These are phyloP conservation scores for Dipodomys spectabilis DNA, from an alignment of 2,113 vertebrate species.

Conservation along the genomic window DNA sequence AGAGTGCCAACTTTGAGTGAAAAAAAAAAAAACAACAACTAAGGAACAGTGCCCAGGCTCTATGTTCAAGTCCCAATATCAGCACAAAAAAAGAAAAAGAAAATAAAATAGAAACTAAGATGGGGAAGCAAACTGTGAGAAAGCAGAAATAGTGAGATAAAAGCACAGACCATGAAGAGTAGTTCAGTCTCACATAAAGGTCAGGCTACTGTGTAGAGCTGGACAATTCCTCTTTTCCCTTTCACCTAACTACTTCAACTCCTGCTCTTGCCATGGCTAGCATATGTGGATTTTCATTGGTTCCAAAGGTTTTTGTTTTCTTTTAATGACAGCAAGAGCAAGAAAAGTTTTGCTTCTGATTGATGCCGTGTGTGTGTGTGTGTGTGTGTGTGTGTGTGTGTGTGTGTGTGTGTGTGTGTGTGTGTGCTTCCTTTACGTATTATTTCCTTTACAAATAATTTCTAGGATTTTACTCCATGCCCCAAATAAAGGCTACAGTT, in stretches of 20 bases:
- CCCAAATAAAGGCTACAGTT: not conserved
- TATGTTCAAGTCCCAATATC: too few species aligned
- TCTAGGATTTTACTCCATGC: not conserved
- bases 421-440: not conserved
- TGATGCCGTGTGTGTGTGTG: too few species aligned
- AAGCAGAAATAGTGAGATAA: conserved; percentile 33
- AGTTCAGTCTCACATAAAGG: not conserved
- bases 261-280: not conserved
- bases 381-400: not conserved
- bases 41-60: too few species aligned
- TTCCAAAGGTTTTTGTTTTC: not conserved
- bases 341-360: not conserved
- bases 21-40: too few species aligned
- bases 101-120: not conserved
- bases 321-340: not conserved
- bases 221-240: not conserved
- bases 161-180: not conserved
- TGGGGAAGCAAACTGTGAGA: not conserved
- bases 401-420: not conserved
- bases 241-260: not conserved
- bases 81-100: too few species aligned
- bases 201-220: too few species aligned
- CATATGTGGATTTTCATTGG: not conserved
- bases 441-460: not conserved
- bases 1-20: too few species aligned